Percentiles rank a stretch among this genome's conserved stretches.
Evolutionary conservation across 2,888 invertebrate species (phyloP).

Genomic region (Drosophila yooni): DNA sequence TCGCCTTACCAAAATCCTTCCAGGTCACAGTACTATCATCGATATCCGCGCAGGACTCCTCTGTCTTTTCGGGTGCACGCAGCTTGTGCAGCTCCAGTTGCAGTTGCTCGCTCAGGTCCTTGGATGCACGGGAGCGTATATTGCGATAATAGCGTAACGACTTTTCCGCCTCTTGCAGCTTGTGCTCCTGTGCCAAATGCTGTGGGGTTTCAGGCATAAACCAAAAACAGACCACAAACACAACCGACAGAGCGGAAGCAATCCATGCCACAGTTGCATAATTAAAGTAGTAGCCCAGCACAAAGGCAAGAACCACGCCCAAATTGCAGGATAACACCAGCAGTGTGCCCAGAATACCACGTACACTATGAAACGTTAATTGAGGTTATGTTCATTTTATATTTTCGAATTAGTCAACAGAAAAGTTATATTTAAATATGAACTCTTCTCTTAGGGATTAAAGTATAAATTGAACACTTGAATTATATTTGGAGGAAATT

Average conservation of each 20-base stretch:
- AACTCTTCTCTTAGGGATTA: neutral
- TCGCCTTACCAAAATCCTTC: constrained; percentile 80
- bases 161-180: constrained; percentile 79
- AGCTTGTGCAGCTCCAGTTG: constrained; percentile 80
- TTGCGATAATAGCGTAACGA: constrained; percentile 82
- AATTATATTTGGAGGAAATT: too few relatives aligned
- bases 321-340: constrained; percentile 81
- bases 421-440: neutral
- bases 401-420: neutral
- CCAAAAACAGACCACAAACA: constrained; percentile 73
- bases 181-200: constrained; percentile 72
- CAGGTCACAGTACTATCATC: constrained; percentile 56
- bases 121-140: constrained; percentile 57
- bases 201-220: constrained; percentile 84
- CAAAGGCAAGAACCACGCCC: constrained; percentile 80
- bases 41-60: constrained; percentile 20
- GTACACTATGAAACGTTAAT: constrained; percentile 69
- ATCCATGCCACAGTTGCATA: constrained; percentile 77
- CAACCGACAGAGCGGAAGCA: constrained; percentile 61
- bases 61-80: constrained; percentile 54
- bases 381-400: neutral
- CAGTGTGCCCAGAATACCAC: constrained; percentile 83
- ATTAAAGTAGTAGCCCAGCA: constrained; percentile 76
- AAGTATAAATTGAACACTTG: too few relatives aligned
- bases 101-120: constrained; percentile 73